Percentiles rank a stretch among this genome's conserved stretches.
phyloP scores from a whole-genome alignment of 2,888 invertebrate genomes.

The Cheilosia impressa region DNA sequence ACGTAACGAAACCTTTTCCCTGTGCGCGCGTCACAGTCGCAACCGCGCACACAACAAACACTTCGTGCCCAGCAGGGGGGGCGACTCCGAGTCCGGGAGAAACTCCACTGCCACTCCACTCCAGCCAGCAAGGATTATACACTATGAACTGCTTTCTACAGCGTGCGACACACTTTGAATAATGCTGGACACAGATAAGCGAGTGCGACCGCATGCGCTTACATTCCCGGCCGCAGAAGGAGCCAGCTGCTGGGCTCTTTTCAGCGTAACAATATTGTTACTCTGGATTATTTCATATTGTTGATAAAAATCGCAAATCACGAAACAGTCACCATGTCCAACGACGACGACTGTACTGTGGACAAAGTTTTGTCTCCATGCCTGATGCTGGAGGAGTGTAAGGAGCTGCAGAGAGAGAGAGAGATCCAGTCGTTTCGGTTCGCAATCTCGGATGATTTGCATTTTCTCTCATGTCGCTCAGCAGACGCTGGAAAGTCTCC shows the following conservation, averaged over 20 bases:
- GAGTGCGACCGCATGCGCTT: conserved; percentile 31
- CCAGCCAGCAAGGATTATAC: conserved; percentile 61
- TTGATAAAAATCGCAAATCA: conserved; percentile 74
- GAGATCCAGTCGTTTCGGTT: conserved; percentile 32
- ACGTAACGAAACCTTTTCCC: conserved; percentile 59
- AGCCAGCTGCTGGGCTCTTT: conserved; percentile 66
- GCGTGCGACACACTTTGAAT: conserved; percentile 74
- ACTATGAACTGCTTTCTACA: conserved; percentile 66
- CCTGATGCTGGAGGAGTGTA: conserved; percentile 1
- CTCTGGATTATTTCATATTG: conserved; percentile 75
- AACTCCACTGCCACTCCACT: conserved; percentile 49
- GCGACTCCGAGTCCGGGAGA: conserved; percentile 45
- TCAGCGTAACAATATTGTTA: conserved; percentile 74
- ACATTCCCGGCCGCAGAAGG: conserved; percentile 50
- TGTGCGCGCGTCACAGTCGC: conserved; percentile 26
- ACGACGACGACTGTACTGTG: conserved; percentile 42
- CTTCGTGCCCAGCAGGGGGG: conserved; percentile 72
- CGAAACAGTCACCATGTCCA: conserved; percentile 74
- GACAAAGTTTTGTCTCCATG: conserved; percentile 64
- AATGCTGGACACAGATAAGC: conserved; percentile 66
- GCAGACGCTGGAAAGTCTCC: conserved; percentile 70
- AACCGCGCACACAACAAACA: conserved; percentile 57
- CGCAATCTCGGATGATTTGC: conserved; percentile 72
- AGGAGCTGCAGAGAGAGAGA: conserved; percentile 44
- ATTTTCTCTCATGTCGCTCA: conserved; percentile 74